A percentile compares a stretch with the other conserved stretches of the same genome.
These are phyloP conservation scores for Battus philenor DNA, from an alignment of 1,140 invertebrate species.

Conservation along the genomic window DNA sequence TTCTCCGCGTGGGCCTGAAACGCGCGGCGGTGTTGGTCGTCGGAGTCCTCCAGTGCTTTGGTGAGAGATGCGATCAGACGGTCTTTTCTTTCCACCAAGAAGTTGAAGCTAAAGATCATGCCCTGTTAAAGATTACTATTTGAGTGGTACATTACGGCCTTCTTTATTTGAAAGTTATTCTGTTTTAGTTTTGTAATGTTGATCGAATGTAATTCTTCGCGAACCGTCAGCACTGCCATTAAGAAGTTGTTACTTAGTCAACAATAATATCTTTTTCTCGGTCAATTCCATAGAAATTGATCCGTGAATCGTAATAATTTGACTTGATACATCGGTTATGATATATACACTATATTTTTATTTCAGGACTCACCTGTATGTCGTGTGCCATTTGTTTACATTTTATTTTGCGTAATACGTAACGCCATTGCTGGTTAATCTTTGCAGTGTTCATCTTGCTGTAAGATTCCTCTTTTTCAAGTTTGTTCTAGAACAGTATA, in stretches of 20 bases:
- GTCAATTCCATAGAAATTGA: background rate
- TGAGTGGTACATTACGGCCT: no score
- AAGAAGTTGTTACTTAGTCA: no score
- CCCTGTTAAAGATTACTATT: conserved; percentile 67
- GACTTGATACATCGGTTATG: background rate
- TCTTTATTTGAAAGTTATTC: no score
- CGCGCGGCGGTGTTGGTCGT: conserved; percentile 81
- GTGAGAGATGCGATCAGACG: conserved; percentile 79
- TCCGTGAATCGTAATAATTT: background rate
- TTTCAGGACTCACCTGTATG: conserved; percentile 72
- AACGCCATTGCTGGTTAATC: conserved; percentile 89
- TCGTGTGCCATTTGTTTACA: conserved; percentile 82
- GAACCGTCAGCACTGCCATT: no score
- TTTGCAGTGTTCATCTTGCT: conserved; percentile 86
- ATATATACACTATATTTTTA: conserved; percentile 15
- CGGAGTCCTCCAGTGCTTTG: conserved; percentile 80
- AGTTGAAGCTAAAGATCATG: conserved; percentile 78
- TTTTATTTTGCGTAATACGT: conserved; percentile 84
- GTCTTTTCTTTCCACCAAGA: conserved; percentile 80
- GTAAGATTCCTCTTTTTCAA: conserved; percentile 86
- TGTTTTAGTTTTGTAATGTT: no score
- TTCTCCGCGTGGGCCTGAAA: conserved; percentile 83
- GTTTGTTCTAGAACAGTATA: conserved; percentile 82
- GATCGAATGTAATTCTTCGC: no score
- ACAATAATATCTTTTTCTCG: background rate